phyloP scores from a whole-genome alignment of 2,797 vertebrate species.

The Liasis olivaceus region DNA sequence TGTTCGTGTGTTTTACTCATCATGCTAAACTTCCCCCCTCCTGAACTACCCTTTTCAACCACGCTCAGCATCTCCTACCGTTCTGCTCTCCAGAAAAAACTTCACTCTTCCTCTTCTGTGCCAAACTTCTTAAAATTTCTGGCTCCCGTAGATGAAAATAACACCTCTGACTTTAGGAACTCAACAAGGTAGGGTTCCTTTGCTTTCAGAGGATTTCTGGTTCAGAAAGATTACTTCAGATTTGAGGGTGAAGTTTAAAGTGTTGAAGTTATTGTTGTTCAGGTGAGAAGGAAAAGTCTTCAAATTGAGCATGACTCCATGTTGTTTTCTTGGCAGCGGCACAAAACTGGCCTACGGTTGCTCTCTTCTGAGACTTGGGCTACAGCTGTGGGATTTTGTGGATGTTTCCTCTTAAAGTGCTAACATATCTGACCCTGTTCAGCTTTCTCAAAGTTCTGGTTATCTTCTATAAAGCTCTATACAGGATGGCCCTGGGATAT shows the following conservation, averaged over 20 bases:
- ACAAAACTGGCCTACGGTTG: not conserved
- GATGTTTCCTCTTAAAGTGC: too few species aligned
- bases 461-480: not conserved
- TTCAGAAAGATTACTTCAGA: conserved; percentile 18
- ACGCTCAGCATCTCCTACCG: conserved; percentile 80
- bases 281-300: not conserved
- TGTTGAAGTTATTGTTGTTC: conserved; percentile 21
- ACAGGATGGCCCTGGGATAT: too few species aligned
- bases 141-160: conserved; percentile 94
- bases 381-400: not conserved
- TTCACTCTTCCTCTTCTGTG: conserved; percentile 95
- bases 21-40: conserved; percentile 66
- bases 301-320: not conserved
- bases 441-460: not conserved
- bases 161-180: conserved; percentile 82
- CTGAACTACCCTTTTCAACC: conserved; percentile 77
- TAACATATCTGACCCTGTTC: too few species aligned
- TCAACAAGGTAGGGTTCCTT: conserved; percentile 83
- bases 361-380: not conserved
- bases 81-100: conserved; percentile 91
- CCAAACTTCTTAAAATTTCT: conserved; percentile 99
- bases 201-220: conserved; percentile 41
- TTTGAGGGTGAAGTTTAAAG: conserved; percentile 23
- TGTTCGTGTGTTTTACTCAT: conserved; percentile 14
- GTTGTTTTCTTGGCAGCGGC: not conserved